Evolutionary conservation across 92 coral and sea anemone species (phyloP).

Genomic region (Phenganax stokvisi): DNA sequence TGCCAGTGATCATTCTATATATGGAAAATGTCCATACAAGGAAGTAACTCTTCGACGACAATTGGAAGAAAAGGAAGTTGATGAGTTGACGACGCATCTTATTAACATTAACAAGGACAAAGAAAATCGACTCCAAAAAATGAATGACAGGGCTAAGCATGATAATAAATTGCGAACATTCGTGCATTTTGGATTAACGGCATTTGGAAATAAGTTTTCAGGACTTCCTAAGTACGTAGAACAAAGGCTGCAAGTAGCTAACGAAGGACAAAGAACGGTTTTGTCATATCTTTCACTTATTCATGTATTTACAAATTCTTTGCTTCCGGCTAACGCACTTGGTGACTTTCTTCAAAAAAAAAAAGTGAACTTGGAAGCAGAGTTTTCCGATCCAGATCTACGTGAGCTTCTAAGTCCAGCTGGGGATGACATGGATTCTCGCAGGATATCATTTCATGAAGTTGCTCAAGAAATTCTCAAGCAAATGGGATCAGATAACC

Average conservation of each 20-base stretch:
- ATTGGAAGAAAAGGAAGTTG: conserved; percentile 50
- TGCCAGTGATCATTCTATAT: conserved; percentile 31
- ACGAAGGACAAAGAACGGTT: conserved; percentile 53
- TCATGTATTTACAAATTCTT: conserved; percentile 59
- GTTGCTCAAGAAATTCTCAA: conserved; percentile 70
- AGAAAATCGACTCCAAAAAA: conserved; percentile 22
- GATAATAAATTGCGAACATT: conserved; percentile 50
- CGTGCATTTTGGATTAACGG: conserved; percentile 62
- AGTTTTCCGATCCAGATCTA: conserved; percentile 54
- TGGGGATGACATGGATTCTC: conserved; percentile 42
- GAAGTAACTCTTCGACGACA: conserved; percentile 59
- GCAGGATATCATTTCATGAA: conserved; percentile 70
- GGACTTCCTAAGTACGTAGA: conserved; percentile 50
- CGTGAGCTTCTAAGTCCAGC: conserved; percentile 67
- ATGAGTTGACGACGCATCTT: conserved; percentile 49
- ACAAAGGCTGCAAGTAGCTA: conserved; percentile 52
- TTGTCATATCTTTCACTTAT: conserved; percentile 58
- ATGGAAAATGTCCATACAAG: conserved; percentile 56
- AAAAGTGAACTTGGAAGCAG: conserved; percentile 52
- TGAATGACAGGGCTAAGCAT: conserved; percentile 36
- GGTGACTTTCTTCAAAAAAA: conserved; percentile 40
- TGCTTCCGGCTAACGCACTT: conserved; percentile 64
- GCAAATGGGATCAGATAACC: conserved; percentile 40
- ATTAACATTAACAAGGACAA: conserved; percentile 46
- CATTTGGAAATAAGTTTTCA: conserved; percentile 55